Percentiles rank a stretch among this genome's conserved stretches.
These are phyloP conservation scores for Varanus salvator DNA, from an alignment of 2,113 vertebrate genomes.

Conservation along the genomic window DNA sequence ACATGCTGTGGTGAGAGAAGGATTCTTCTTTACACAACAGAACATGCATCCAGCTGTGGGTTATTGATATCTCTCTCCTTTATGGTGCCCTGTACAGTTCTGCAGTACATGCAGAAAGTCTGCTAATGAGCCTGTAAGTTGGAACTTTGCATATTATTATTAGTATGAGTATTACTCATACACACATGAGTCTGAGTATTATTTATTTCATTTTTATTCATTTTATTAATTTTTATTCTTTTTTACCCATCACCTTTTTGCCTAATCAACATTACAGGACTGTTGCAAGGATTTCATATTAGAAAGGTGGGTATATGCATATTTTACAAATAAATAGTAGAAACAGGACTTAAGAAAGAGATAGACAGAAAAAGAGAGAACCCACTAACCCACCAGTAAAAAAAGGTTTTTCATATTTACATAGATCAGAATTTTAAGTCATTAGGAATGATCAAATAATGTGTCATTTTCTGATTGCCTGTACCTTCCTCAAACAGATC, in stretches of 20 bases:
- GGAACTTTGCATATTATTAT: too few relatives aligned
- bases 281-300: neutral
- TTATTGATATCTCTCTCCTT: neutral
- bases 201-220: too few relatives aligned
- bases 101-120: too few relatives aligned
- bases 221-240: too few relatives aligned
- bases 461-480: neutral
- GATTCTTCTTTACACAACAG: neutral
- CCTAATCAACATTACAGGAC: neutral
- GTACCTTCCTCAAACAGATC: too few relatives aligned
- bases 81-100: too few relatives aligned
- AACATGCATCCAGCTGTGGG: neutral
- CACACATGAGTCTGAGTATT: too few relatives aligned
- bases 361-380: neutral
- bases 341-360: conserved; percentile 5
- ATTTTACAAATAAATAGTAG: neutral
- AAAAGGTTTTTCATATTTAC: neutral
- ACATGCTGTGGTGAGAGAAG: neutral
- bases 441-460: neutral
- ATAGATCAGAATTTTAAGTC: neutral
- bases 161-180: too few relatives aligned
- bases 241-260: neutral
- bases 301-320: neutral
- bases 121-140: too few relatives aligned
- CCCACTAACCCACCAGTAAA: too few relatives aligned